A percentile compares a stretch with the other conserved stretches of the same genome.
phyloP scores from a whole-genome alignment of 2,113 vertebrate species.

The Rana temporaria region DNA sequence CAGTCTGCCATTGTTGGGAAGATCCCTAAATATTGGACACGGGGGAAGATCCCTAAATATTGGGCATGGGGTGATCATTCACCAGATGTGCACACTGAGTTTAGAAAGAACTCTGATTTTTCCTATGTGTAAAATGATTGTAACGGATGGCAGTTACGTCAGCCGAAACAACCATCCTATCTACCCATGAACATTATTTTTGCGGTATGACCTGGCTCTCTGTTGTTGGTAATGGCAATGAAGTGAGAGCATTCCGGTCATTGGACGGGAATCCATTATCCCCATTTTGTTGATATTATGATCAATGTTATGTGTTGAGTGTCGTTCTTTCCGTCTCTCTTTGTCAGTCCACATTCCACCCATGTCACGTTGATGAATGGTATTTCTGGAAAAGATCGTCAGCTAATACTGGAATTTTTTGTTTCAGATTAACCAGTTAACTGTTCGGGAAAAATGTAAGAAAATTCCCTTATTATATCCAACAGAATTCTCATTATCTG shows the following conservation, averaged over 20 bases:
- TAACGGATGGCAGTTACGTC: too few species aligned
- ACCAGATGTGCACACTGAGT: too few species aligned
- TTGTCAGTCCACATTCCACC: background rate
- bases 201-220: too few species aligned
- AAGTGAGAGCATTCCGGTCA: too few species aligned
- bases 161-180: too few species aligned
- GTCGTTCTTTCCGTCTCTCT: background rate
- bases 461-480: background rate
- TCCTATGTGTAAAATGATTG: too few species aligned
- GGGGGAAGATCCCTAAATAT: background rate
- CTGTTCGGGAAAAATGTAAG: conserved; percentile 34
- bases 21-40: too few species aligned
- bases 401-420: background rate
- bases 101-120: too few species aligned
- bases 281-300: background rate
- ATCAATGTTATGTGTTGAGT: background rate
- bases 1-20: background rate
- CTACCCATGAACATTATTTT: too few species aligned
- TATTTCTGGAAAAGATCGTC: background rate
- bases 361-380: background rate
- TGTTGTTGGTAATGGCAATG: too few species aligned
- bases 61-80: too few species aligned
- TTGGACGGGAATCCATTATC: background rate
- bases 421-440: conserved; percentile 35
- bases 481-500: background rate